Base-by-base conservation (phyloP, 2,888 invertebrate genomes). In the Tenthredo distinguenda region DNA sequence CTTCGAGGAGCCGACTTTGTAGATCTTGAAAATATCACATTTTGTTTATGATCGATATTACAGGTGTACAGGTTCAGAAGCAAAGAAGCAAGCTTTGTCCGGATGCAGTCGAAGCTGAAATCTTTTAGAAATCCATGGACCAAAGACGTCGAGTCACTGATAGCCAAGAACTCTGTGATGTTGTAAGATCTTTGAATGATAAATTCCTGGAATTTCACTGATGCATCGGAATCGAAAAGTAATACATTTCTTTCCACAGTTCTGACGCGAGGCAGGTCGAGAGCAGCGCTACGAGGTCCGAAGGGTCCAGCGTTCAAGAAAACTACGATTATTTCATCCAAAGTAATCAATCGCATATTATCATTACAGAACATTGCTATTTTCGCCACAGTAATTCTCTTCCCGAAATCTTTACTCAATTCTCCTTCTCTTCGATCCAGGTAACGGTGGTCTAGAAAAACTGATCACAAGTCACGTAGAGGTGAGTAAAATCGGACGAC, bases 111-210 rank as follows among this genome's bases (percentile, higher is more conserved):
- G 87, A 97, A 97, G 91, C 98, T 98, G 96, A 98, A 97, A 89
- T 96, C 97, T 0, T 98, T 99, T 93, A 96, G 96, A 90, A 99
- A 99, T 94, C 99, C 99, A 0, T 99, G 98, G 98, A 99, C 98
- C 0, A 98, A 98, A 94, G 99, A 99, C 91, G 96, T 98, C 87
- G 99, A 99, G 91, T 98, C 97, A 92, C 95, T 99, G 87, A 97
- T 98, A 88, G 97, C 98, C 0, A 98, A 97, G 93, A 98, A 98
- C 94, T 96, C 96, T 0, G 95, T 97, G 76, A 95, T 98, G 86
- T 94, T 96, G 95, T 97, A 93, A 94, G 95, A 94, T 81, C 34
- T 43, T 65, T 77, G 65, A 47, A 55, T 62, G 7, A 58, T 26
- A 47, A 50, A 47, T 71, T 68, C 34, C 62, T 34, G 34, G 21